Evolutionary conservation across 1,140 invertebrate species (phyloP).

Genomic region (Vanessa tameamea): DNA sequence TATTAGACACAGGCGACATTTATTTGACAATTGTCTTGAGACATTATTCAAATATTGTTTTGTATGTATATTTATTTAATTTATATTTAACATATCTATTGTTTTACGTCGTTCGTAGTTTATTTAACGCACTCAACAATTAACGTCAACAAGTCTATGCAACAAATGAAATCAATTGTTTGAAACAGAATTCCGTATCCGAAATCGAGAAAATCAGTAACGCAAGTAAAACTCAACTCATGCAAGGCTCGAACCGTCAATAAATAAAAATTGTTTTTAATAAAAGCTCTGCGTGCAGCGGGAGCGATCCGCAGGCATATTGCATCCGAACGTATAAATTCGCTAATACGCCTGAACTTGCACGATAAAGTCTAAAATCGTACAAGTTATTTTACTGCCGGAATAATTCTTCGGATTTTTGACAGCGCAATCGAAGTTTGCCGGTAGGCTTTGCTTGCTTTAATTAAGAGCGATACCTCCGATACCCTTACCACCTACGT

Average conservation of each 20-base stretch:
- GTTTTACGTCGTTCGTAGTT: too few relatives aligned
- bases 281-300: slow-evolving; percentile 71
- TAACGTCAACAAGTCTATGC: not conserved
- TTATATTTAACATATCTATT: too few relatives aligned
- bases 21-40: not conserved
- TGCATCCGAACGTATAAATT: slow-evolving; percentile 77
- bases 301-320: slow-evolving; percentile 68
- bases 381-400: slow-evolving; percentile 73
- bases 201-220: slow-evolving; percentile 4
- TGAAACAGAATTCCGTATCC: not conserved
- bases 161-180: not conserved
- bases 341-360: slow-evolving; percentile 78
- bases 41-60: not conserved
- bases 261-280: slow-evolving; percentile 80
- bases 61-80: not conserved
- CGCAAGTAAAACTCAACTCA: slow-evolving; percentile 12
- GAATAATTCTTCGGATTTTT: slow-evolving; percentile 81
- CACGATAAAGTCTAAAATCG: slow-evolving; percentile 79
- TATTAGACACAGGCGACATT: not conserved
- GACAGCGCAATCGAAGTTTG: slow-evolving; percentile 79
- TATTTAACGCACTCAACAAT: too few relatives aligned
- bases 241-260: slow-evolving; percentile 60
- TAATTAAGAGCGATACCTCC: slow-evolving; percentile 66
- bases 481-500: slow-evolving; percentile 9
- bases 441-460: slow-evolving; percentile 69